Evolutionary conservation across 2,797 vertebrate genomes (phyloP).

Genomic region (Nyctalus aviator): DNA sequence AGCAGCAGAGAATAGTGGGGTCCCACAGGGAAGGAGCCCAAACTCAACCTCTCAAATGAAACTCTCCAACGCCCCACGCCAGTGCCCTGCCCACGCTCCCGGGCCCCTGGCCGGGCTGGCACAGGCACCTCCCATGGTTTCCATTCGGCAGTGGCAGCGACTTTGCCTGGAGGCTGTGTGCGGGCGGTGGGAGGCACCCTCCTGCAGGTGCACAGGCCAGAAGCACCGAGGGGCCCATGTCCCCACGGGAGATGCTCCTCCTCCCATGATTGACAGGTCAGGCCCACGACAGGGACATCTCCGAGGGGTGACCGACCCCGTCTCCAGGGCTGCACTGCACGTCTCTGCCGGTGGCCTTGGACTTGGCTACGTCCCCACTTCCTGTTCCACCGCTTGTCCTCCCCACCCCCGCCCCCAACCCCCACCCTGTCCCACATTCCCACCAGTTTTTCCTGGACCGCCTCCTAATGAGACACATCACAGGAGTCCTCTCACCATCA

Average conservation of each 20-base stretch:
- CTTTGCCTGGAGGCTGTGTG: neutral
- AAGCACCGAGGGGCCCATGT: neutral
- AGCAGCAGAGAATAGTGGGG: neutral
- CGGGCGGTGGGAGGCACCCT: neutral
- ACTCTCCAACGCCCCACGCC: neutral
- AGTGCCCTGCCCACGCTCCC: neutral
- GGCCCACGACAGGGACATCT: rapidly evolving
- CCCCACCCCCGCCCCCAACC: neutral
- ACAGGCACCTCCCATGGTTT: neutral
- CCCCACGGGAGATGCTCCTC: neutral
- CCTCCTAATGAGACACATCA: neutral
- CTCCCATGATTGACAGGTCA: neutral
- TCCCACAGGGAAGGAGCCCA: neutral
- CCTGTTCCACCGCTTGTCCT: too few relatives aligned
- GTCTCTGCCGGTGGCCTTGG: neutral
- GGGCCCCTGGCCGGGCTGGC: rapidly evolving
- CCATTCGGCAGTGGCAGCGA: neutral
- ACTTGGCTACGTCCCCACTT: neutral
- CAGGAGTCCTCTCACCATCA: neutral
- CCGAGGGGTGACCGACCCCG: rapidly evolving
- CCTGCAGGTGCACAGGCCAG: neutral
- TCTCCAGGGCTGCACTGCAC: neutral
- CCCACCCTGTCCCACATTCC: neutral
- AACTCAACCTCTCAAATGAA: neutral
- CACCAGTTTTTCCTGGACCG: neutral